phyloP scores from a whole-genome alignment of 2,797 vertebrate genomes.

The Typhlichthys subterraneus region DNA sequence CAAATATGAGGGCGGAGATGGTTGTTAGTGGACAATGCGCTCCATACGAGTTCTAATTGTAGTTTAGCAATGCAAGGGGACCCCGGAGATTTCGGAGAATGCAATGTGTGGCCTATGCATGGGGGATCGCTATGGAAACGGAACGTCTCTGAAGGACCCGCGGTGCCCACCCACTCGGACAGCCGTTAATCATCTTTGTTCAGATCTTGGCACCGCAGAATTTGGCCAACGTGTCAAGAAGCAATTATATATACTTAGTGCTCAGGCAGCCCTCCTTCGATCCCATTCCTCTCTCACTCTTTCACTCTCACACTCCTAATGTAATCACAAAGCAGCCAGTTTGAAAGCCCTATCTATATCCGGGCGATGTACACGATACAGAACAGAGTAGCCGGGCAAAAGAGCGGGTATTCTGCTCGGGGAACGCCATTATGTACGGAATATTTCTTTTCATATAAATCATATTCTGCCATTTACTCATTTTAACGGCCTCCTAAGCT shows the following conservation, averaged over 20 bases:
- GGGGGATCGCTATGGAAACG: conserved; percentile 80
- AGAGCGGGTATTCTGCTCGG: conserved; percentile 67
- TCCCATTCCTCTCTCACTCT: conserved; percentile 40
- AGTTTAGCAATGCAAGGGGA: conserved; percentile 78
- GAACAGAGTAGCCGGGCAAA: conserved; percentile 65
- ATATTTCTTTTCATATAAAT: conserved; percentile 77
- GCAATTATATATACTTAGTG: conserved; percentile 87
- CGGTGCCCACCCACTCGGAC: conserved; percentile 79
- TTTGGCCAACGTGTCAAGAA: conserved; percentile 85
- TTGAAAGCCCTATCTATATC: conserved; percentile 80
- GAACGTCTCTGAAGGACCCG: conserved; percentile 74
- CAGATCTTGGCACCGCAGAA: conserved; percentile 87
- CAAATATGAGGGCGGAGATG: conserved; percentile 13
- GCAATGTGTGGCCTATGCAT: conserved; percentile 77
- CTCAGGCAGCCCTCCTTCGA: conserved; percentile 65
- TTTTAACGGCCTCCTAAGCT: conserved; percentile 72
- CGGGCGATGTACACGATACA: conserved; percentile 72
- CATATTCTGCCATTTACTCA: conserved; percentile 74
- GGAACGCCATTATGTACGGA: conserved; percentile 70
- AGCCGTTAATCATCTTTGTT: conserved; percentile 85
- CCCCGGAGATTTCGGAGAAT: conserved; percentile 70
- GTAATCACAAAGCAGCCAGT: conserved; percentile 80
- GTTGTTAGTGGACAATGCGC: conserved; percentile 64
- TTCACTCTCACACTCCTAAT: conserved; percentile 73
- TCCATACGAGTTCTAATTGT: conserved; percentile 81